These are phyloP conservation scores for Cheirogaleus medius DNA, from an alignment of 2,113 vertebrate genomes.

Conservation along the genomic window DNA sequence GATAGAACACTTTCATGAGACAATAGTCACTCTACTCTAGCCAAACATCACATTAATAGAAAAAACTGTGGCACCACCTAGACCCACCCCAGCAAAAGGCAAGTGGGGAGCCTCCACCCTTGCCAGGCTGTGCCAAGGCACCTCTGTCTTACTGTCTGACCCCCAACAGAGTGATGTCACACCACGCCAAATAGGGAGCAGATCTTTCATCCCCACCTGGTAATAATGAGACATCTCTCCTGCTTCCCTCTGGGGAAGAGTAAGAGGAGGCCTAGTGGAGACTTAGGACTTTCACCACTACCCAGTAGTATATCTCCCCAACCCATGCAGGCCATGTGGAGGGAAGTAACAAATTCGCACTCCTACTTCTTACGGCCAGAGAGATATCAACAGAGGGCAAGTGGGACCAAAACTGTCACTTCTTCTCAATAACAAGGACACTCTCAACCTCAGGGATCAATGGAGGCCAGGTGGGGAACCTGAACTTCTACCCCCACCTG, in stretches of 20 bases:
- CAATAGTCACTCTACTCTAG: not conserved
- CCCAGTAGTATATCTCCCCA: not conserved
- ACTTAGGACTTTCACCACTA: not conserved
- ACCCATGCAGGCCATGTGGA: not conserved
- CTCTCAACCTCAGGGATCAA: not conserved
- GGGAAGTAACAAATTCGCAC: not conserved
- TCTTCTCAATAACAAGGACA: not conserved
- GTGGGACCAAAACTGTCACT: not conserved
- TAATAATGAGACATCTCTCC: not conserved
- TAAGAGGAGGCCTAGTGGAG: not conserved
- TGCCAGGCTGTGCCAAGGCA: not conserved
- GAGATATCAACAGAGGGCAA: not conserved
- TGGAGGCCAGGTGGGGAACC: not conserved
- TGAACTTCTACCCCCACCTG: not conserved
- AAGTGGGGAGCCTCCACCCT: not conserved
- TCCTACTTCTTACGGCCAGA: not conserved
- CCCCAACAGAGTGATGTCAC: too few species aligned
- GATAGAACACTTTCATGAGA: not conserved
- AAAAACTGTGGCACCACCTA: not conserved
- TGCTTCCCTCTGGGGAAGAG: not conserved
- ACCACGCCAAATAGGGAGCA: not conserved
- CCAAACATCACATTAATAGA: not conserved
- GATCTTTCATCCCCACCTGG: not conserved
- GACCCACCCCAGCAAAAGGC: not conserved
- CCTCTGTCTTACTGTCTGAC: too few species aligned